A percentile compares a stretch with the other conserved stretches of the same genome.
Evolutionary conservation across 2,797 vertebrate genomes (phyloP).

Genomic region (Centropyge bicolor): DNA sequence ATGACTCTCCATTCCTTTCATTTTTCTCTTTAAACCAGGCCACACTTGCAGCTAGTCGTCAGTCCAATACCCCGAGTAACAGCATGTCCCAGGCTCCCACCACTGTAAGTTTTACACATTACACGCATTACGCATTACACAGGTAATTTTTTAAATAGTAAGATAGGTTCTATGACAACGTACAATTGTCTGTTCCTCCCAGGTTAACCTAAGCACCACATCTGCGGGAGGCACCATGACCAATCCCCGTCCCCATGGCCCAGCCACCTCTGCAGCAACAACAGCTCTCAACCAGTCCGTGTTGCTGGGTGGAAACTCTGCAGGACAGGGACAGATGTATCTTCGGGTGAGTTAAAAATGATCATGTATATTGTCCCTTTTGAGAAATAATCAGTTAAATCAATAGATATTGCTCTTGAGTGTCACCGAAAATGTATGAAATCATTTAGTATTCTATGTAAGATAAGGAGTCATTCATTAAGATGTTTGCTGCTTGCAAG

Average conservation of each 20-base stretch:
- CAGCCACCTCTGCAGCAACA: slow-evolving; percentile 88
- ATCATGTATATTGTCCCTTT: neutral
- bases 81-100: slow-evolving; percentile 90
- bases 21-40: slow-evolving; percentile 83
- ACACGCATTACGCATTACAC: neutral
- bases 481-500: neutral
- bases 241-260: slow-evolving; percentile 85
- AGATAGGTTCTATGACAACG: neutral
- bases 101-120: slow-evolving; percentile 90
- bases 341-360: slow-evolving; percentile 90
- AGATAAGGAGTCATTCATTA: neutral
- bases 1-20: neutral
- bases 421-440: neutral
- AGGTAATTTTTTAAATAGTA: neutral
- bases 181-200: slow-evolving; percentile 30
- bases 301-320: slow-evolving; percentile 92
- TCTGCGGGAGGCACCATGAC: slow-evolving; percentile 82
- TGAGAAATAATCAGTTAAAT: neutral
- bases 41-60: slow-evolving; percentile 96
- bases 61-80: slow-evolving; percentile 93
- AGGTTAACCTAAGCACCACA: slow-evolving; percentile 86
- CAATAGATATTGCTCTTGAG: neutral
- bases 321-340: slow-evolving; percentile 97
- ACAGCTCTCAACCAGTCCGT: slow-evolving; percentile 95
- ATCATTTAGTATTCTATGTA: neutral